phyloP scores from a whole-genome alignment of 1,140 invertebrate genomes.

The Anastrepha obliqua region DNA sequence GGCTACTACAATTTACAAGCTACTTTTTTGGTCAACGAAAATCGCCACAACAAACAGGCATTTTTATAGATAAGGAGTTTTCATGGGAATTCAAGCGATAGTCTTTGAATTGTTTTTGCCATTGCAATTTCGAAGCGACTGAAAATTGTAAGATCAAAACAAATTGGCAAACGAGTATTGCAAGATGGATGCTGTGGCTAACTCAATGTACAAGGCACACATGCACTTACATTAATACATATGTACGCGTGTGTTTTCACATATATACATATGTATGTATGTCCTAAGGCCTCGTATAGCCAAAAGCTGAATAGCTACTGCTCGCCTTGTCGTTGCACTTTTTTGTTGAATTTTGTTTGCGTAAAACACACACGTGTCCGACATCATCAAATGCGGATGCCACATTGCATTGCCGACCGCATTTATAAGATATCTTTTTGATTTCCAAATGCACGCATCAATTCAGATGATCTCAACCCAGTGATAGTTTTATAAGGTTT shows the following conservation, averaged over 20 bases:
- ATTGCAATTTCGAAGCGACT: neutral
- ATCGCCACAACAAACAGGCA: neutral
- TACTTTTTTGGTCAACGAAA: neutral
- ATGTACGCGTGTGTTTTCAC: too few species aligned
- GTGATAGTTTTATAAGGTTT: neutral
- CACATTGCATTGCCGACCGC: conserved; percentile 14
- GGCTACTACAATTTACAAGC: neutral
- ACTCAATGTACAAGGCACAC: too few species aligned
- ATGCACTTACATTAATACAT: too few species aligned
- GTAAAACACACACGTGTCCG: neutral
- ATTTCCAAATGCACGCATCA: neutral
- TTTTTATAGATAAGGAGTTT: neutral
- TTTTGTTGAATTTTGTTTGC: neutral
- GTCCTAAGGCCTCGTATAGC: too few species aligned
- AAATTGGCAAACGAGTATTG: too few species aligned
- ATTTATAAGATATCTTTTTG: conserved; percentile 10
- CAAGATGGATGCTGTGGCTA: too few species aligned
- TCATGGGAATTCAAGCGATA: neutral
- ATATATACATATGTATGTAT: too few species aligned
- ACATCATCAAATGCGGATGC: conserved; percentile 28
- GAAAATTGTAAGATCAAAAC: too few species aligned
- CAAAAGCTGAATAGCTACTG: neutral
- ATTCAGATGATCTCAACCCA: neutral
- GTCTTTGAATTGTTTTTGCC: neutral
- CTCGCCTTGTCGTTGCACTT: neutral